Percentiles rank a stretch among this genome's conserved stretches.
Evolutionary conservation across 2,113 vertebrate genomes (phyloP).

Genomic region (Salvelinus fontinalis): DNA sequence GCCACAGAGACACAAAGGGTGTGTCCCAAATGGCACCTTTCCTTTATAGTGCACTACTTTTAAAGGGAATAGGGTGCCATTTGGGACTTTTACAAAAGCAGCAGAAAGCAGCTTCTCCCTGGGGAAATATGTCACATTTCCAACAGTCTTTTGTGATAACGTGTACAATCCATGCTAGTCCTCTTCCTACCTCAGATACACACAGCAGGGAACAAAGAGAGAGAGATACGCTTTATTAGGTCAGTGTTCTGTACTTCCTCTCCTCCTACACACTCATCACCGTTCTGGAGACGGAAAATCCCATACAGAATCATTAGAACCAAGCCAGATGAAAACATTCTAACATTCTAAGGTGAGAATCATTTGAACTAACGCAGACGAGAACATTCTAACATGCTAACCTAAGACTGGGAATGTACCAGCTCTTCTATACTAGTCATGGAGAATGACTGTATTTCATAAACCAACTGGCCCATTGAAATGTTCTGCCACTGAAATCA

Average conservation of each 20-base stretch:
- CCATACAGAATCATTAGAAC: slow-evolving; percentile 62
- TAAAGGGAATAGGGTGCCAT: no score
- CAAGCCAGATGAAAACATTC: slow-evolving; percentile 41
- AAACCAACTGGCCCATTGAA: no score
- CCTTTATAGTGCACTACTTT: slow-evolving; percentile 24
- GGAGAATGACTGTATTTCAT: no score
- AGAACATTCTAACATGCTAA: slow-evolving; percentile 34
- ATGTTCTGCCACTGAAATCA: no score
- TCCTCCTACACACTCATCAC: slow-evolving; percentile 43
- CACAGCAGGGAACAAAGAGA: slow-evolving; percentile 51
- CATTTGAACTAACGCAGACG: not conserved
- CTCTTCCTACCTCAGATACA: slow-evolving; percentile 47
- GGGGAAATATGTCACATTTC: slow-evolving; percentile 68
- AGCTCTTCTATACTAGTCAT: slow-evolving; percentile 55
- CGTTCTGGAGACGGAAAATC: slow-evolving; percentile 52
- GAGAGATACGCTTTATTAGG: slow-evolving; percentile 58
- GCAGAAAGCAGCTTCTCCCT: slow-evolving; percentile 35
- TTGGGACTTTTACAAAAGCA: no score
- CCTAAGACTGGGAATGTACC: slow-evolving; percentile 64
- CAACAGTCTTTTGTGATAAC: slow-evolving; percentile 63
- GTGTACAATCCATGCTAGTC: slow-evolving; percentile 48
- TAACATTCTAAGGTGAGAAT: not conserved
- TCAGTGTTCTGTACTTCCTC: slow-evolving; percentile 40
- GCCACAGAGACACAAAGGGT: slow-evolving; percentile 57
- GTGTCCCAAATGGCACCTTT: no score